These are phyloP conservation scores for Chirona hameri DNA, from an alignment of 2,888 invertebrate species.

Conservation along the genomic window DNA sequence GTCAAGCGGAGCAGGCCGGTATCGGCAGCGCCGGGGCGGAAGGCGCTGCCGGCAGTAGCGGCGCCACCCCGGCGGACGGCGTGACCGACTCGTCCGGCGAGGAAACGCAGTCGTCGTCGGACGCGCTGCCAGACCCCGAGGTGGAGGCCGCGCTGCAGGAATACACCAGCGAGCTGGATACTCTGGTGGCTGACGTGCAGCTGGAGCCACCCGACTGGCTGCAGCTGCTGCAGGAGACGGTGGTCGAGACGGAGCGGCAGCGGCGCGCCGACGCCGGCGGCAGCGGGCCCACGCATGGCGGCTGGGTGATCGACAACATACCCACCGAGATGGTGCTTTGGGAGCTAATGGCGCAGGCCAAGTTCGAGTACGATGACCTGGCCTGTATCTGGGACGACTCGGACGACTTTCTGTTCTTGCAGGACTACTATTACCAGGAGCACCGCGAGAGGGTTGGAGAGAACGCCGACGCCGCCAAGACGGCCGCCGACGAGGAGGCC, in stretches of 20 bases:
- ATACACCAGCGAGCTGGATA: not conserved
- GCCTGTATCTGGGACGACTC: constrained; percentile 12
- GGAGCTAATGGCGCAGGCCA: not conserved
- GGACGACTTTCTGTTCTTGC: not conserved
- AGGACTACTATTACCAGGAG: not conserved
- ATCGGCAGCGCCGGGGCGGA: not conserved
- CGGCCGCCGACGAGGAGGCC: not conserved
- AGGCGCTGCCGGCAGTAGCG: not conserved
- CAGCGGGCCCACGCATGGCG: not conserved
- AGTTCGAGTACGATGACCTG: constrained; percentile 25
- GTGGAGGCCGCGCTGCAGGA: not conserved
- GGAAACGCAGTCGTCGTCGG: not conserved
- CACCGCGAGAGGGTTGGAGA: not conserved
- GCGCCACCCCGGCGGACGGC: not conserved
- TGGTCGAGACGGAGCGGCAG: not conserved
- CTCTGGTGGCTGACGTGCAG: not conserved
- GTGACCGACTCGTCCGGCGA: not conserved
- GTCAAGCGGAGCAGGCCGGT: no score
- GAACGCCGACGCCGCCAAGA: not conserved
- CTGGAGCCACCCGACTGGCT: constrained; percentile 12
- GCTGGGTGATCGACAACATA: constrained; percentile 24
- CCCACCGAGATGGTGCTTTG: not conserved
- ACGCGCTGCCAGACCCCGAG: not conserved
- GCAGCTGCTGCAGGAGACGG: not conserved
- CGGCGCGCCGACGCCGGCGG: no score